Conservation (phyloP, 2,797 vertebrate genomes). For the Tragelaphus oryx region DNA sequence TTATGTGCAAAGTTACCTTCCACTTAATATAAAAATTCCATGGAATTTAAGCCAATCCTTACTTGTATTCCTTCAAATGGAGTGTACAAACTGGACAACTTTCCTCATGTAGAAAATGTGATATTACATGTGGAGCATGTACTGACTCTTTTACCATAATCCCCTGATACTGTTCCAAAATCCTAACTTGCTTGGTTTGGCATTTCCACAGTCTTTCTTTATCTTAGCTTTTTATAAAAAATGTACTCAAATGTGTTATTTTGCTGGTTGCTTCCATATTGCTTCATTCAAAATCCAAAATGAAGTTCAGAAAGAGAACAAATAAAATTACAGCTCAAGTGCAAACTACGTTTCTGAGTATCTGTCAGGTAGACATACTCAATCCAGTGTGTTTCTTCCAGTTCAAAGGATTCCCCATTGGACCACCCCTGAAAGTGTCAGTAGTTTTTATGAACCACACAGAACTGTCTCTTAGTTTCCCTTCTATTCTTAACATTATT, state of each 20-base stretch:
- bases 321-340: constrained; percentile 82
- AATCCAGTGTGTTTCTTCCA: constrained; percentile 80
- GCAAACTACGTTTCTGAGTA: constrained; percentile 85
- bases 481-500: constrained; percentile 58
- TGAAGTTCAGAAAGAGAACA: constrained; percentile 78
- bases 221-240: constrained; percentile 67
- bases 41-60: constrained; percentile 49
- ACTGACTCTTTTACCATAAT: constrained; percentile 57
- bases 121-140: constrained; percentile 59
- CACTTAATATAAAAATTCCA: constrained; percentile 54
- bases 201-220: constrained; percentile 81
- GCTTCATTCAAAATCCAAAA: constrained; percentile 88
- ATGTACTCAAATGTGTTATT: constrained; percentile 79
- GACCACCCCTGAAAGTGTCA: constrained; percentile 61
- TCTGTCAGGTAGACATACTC: constrained; percentile 75
- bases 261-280: constrained; percentile 88
- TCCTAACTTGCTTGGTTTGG: constrained; percentile 78
- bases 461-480: constrained; percentile 63
- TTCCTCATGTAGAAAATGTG: constrained; percentile 45
- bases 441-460: constrained; percentile 64
- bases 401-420: constrained; percentile 71
- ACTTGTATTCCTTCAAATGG: constrained; percentile 53
- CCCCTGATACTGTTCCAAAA: constrained; percentile 72
- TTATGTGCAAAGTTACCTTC: constrained; percentile 72
- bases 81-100: constrained; percentile 63